Percentiles rank a stretch among this genome's conserved stretches.
phyloP scores from a whole-genome alignment of 2,797 vertebrate genomes.

The Falco peregrinus region DNA sequence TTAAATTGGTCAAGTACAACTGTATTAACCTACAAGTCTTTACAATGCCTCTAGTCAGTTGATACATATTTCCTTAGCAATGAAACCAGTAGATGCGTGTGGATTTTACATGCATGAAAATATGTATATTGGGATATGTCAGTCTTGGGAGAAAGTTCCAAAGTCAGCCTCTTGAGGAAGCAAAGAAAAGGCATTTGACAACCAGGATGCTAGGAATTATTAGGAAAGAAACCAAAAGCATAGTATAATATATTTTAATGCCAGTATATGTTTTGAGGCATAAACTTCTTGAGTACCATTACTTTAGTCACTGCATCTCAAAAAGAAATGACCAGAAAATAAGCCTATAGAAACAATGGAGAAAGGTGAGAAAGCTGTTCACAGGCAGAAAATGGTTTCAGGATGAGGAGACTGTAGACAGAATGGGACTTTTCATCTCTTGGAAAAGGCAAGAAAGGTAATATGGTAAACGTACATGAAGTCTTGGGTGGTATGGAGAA shows the following conservation, averaged over 20 bases:
- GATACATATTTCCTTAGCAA: background rate
- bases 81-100: background rate
- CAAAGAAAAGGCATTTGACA: background rate
- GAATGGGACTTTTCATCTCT: background rate
- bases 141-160: background rate
- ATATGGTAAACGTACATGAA: background rate
- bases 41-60: background rate
- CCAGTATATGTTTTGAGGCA: background rate
- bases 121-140: background rate
- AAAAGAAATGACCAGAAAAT: background rate
- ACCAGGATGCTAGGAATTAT: background rate
- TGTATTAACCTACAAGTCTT: background rate
- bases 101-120: background rate
- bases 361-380: background rate
- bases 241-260: background rate
- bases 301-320: background rate
- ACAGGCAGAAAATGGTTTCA: background rate
- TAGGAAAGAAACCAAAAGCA: background rate
- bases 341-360: background rate
- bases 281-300: background rate
- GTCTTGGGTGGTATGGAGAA: background rate
- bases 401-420: background rate
- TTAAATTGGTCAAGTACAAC: background rate
- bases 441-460: background rate
- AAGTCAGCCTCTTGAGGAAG: background rate